Evolutionary conservation across 30 jellyfish, hydroid and myxozoan species (phyloP).

Genomic region (Hydra vulgaris): DNA sequence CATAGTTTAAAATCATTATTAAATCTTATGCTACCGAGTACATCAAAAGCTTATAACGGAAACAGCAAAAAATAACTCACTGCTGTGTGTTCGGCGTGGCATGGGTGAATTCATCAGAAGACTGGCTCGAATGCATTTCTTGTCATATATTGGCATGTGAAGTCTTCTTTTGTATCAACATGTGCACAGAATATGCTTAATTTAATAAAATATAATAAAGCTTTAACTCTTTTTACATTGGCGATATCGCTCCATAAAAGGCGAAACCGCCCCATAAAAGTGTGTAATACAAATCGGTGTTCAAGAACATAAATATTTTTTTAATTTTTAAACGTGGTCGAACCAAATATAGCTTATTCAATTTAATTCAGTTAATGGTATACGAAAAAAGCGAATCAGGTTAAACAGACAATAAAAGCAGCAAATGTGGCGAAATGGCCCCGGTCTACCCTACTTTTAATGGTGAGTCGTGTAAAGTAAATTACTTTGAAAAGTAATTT

Average conservation of each 20-base stretch:
- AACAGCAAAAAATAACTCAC: neutral
- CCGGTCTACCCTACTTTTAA: too few relatives aligned
- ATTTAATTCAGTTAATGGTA: neutral
- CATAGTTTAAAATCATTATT: neutral
- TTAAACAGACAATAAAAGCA: neutral
- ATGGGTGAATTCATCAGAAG: neutral
- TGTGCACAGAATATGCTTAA: neutral
- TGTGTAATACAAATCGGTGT: neutral
- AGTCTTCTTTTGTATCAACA: neutral
- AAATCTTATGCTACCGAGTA: neutral
- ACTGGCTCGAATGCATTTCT: neutral
- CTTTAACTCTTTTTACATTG: neutral
- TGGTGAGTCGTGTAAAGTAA: too few relatives aligned
- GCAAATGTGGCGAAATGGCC: neutral
- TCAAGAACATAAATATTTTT: neutral
- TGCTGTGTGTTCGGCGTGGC: neutral
- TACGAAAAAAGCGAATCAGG: neutral
- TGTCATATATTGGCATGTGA: neutral
- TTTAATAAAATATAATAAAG: too few relatives aligned
- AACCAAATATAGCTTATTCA: neutral
- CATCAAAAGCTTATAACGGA: neutral
- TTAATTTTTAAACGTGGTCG: neutral
- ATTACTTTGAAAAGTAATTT: too few relatives aligned
- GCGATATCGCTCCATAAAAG: neutral
- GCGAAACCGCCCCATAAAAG: neutral